Evolutionary conservation across 2,797 vertebrate species (phyloP), one percentile per base, ranked within the genome.

Genomic region (Taenioides sp.): DNA sequence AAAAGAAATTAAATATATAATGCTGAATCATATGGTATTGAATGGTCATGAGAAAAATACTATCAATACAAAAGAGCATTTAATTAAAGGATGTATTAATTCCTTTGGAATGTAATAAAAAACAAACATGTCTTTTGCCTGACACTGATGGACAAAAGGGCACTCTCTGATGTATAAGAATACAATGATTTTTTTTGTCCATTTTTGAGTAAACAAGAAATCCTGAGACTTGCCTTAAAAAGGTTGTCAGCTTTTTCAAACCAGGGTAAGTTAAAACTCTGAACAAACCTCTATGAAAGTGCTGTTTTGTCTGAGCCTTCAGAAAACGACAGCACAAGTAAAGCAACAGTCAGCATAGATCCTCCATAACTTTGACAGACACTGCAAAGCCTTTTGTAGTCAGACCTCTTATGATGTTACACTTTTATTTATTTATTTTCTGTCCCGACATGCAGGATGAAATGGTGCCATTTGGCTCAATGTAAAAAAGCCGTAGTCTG

Each of bases 401-500:
- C 60, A 60, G 43, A 25, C 47, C 67, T 67, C 60, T 73, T 84
- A 77, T 82, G 68, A 81, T 79, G 68, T 69, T 73, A 73, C 64
- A 23, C 40, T 70, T 78, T 82, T 76, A 67, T 84, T 82, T 67
- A 67, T 75, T 71, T 59, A 70, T 80, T 49, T 67, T 80, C 60
- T 31, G 69, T 55, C 65, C 63, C 75, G 76, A 79, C 63, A 70
- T 73, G 72, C 64, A 61, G 71, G 77, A 87, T 81, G 63, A 86
- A 82, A 87, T 82, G 81, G 84, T 81, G 78, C 75, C 85, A 89
- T 81, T 87, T 69, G 72, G 77, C 47, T 77, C 65, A 20, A 55
- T 89, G 78, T 85, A 47, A 78, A 68, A 84, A 79, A 82, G 73
- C 84, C 86, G 83, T 80, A 80, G 83, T 88, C 83, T 87, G 83